A percentile compares a stretch with the other conserved stretches of the same genome.
Conservation (phyloP, 2,888 invertebrate species). For the Endomychus coccineus region DNA sequence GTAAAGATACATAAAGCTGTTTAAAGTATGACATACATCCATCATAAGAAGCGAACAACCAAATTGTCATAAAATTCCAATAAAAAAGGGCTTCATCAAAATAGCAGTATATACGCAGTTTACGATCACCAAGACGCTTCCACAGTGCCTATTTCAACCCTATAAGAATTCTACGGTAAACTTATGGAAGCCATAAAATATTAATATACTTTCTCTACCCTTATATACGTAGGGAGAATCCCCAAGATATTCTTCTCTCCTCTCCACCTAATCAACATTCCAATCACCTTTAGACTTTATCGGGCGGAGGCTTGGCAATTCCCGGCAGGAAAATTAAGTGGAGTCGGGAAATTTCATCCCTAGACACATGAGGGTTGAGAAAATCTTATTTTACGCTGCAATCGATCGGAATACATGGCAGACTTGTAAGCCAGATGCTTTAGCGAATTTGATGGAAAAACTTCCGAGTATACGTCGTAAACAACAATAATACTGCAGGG, state of each 20-base stretch:
- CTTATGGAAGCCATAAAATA: slow-evolving; percentile 35
- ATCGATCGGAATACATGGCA: slow-evolving; percentile 36
- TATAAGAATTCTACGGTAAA: slow-evolving; percentile 33
- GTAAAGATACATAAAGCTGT: slow-evolving; percentile 18
- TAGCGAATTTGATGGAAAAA: slow-evolving; percentile 26
- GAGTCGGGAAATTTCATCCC: slow-evolving; percentile 38
- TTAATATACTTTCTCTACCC: slow-evolving; percentile 31
- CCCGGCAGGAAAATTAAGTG: slow-evolving; percentile 44
- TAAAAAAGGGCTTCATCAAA: slow-evolving; percentile 30
- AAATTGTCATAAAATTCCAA: slow-evolving; percentile 30
- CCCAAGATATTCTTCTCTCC: slow-evolving; percentile 30
- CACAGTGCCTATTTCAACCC: slow-evolving; percentile 27
- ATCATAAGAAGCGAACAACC: slow-evolving; percentile 19
- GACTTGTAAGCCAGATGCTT: slow-evolving; percentile 27
- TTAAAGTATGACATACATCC: slow-evolving; percentile 22
- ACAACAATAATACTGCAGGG: slow-evolving; percentile 15
- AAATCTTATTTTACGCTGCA: slow-evolving; percentile 38
- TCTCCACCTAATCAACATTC: slow-evolving; percentile 43
- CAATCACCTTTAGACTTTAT: slow-evolving; percentile 44
- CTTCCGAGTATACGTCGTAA: slow-evolving; percentile 18
- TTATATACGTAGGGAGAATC: slow-evolving; percentile 8
- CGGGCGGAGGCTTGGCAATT: slow-evolving; percentile 37
- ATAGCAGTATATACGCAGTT: slow-evolving; percentile 28
- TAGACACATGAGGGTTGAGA: slow-evolving; percentile 33
- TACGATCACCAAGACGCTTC: slow-evolving; percentile 28